phyloP scores from a whole-genome alignment of 2,888 invertebrate genomes.

The Lasioglossum figueresi region DNA sequence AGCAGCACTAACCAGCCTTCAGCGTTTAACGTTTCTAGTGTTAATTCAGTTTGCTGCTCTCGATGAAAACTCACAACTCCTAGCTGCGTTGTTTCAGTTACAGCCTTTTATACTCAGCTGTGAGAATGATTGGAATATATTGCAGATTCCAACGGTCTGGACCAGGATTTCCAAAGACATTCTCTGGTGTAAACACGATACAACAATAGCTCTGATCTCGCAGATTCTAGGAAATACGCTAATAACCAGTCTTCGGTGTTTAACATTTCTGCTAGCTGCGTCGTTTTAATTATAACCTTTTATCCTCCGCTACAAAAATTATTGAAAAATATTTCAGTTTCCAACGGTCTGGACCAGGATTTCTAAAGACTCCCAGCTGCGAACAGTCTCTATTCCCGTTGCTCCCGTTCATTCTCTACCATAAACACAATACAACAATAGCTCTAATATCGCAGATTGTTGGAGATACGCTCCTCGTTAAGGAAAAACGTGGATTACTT shows the following conservation, averaged over 20 bases:
- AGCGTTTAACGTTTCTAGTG: neutral
- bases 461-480: neutral
- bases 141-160: neutral
- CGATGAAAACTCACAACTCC: neutral
- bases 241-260: no score
- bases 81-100: neutral
- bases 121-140: neutral
- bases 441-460: neutral
- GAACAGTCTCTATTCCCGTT: neutral
- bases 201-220: no score
- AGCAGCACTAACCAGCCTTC: neutral
- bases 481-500: neutral
- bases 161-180: neutral
- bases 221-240: no score
- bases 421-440: neutral
- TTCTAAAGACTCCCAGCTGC: neutral
- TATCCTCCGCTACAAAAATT: neutral
- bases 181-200: no score
- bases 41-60: neutral
- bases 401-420: neutral
- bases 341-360: neutral
- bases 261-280: no score
- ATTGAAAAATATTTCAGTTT: neutral
- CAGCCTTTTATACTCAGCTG: neutral
- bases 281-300: neutral